Base-by-base conservation (phyloP, 2,888 invertebrate genomes). In the Acanthosepion lycidas region DNA sequence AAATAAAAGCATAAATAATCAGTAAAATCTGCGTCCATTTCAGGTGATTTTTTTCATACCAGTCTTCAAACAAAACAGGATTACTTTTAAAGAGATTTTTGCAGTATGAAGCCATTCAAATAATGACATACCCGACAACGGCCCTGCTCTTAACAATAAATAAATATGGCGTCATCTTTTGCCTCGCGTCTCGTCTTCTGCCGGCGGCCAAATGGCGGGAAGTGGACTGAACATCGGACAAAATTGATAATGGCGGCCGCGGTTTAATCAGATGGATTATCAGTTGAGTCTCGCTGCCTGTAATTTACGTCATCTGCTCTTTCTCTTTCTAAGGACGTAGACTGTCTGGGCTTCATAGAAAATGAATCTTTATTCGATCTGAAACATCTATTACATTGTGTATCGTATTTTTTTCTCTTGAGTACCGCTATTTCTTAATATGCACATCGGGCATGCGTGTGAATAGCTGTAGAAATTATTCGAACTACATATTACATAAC, bases 161-260 rank as follows among this genome's bases (percentile, higher is more conserved):
- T 78, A 78, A 78, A n/a, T n/a, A 78, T n/a, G 78, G 78, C 78
- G 78, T 78, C 78, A 78, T 78, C 78, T 78, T 78, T 78, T 78
- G n/a, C 78, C 78, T 78, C 12, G 78, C n/a, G 78, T 78, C 78
- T 78, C 78, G 33, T 15, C 78, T 78, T n/a, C 33, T n/a, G 78
- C 78, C 78, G n/a, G 15, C 78, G 78, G 78, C 78, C 20, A 78
- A n/a, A 33, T 78, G 78, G 78, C 78, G n/a, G 78, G n/a, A 78
- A 78, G 33, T 33, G 78, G 78, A 78, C n/a, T 78, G 78, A 78
- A 78, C 12, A 18, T 78, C 78, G 78, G 78, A 33, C 78, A 78
- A 78, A 78, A 78, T 78, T 78, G 78, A 78, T 78, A 78, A 78
- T 78, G 78, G 78, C 78, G 4, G n/a, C 78, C n/a, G n/a, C n/a